Percentiles rank a stretch among this genome's conserved stretches.
Evolutionary conservation across 2,797 vertebrate genomes (phyloP).

Genomic region (Thamnophis elegans): DNA sequence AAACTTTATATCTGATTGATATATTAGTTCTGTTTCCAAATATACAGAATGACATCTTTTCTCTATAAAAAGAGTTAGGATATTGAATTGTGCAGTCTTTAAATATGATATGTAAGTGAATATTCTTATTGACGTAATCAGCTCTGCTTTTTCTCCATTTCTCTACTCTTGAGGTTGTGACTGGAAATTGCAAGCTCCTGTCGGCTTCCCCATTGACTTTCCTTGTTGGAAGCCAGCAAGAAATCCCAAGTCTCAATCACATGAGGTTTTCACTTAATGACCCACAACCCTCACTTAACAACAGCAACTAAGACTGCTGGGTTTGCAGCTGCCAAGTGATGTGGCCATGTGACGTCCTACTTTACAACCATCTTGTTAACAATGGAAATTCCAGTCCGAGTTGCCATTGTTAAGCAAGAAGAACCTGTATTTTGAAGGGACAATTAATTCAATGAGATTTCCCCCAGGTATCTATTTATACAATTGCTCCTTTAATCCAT

Average conservation of each 20-base stretch:
- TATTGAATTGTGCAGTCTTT: neutral
- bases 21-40: neutral
- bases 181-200: neutral
- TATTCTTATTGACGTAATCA: neutral
- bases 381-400: neutral
- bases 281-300: neutral
- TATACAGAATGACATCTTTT: neutral
- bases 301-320: neutral
- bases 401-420: neutral
- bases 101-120: neutral
- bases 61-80: neutral
- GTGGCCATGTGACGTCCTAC: neutral
- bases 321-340: neutral
- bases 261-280: neutral
- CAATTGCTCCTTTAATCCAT: neutral
- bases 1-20: neutral
- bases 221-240: neutral
- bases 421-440: neutral
- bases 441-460: neutral
- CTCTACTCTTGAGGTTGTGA: neutral
- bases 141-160: neutral
- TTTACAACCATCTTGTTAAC: neutral
- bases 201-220: neutral
- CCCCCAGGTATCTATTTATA: neutral
- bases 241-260: neutral